Conservation (phyloP, 2,113 vertebrate species). For the Oncorhynchus masou region DNA sequence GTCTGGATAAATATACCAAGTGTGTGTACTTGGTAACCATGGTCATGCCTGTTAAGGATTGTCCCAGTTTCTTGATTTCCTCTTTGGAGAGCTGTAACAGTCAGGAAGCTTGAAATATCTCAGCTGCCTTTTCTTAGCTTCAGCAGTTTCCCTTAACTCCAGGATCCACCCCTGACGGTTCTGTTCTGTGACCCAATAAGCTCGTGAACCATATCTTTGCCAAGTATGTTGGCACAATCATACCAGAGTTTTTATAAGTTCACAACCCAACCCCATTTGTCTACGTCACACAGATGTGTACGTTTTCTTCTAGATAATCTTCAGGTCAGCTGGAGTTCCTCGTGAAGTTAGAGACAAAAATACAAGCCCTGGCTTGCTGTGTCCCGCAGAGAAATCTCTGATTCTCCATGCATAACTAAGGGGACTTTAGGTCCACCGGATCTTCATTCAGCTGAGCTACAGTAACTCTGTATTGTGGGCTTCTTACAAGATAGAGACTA, state of each 20-base stretch:
- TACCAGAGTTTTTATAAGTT: constrained; percentile 18
- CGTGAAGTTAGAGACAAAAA: constrained; percentile 11
- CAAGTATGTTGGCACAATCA: constrained; percentile 7
- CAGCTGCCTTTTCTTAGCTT: constrained; percentile 26
- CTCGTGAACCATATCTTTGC: constrained; percentile 6
- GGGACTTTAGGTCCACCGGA: neutral
- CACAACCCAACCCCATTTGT: neutral
- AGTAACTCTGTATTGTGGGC: neutral
- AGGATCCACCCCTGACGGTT: neutral
- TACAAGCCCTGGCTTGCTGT: constrained; percentile 33
- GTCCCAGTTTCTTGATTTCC: constrained; percentile 26
- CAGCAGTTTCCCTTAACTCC: constrained; percentile 15
- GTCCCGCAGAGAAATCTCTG: constrained; percentile 15
- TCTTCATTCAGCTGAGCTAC: neutral
- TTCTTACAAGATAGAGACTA: neutral
- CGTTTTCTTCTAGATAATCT: neutral
- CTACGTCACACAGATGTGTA: neutral
- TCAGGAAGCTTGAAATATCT: constrained; percentile 33
- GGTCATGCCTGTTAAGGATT: constrained; percentile 10
- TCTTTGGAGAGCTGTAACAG: constrained; percentile 24
- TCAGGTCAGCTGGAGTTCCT: constrained; percentile 1
- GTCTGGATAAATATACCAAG: neutral
- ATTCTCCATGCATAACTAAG: constrained; percentile 9
- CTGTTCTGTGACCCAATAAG: constrained; percentile 18
- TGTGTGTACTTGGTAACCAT: neutral